Percentiles rank a stretch among this genome's conserved stretches.
Conservation (phyloP, 2,888 invertebrate genomes). For the Chaetoderma sp. region DNA sequence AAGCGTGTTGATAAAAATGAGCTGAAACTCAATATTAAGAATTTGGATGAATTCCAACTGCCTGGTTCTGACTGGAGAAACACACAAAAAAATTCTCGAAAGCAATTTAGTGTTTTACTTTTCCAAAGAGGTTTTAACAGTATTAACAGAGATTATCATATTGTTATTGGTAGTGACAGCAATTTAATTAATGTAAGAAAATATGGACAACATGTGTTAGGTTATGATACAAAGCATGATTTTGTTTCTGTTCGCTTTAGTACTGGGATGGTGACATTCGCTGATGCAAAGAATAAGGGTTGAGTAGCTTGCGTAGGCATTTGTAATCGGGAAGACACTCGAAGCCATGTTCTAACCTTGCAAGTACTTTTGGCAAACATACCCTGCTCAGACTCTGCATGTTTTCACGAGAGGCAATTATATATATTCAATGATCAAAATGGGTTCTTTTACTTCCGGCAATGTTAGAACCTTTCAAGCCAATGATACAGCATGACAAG, state of each 20-base stretch:
- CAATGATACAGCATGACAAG: constrained; percentile 19
- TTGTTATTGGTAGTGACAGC: constrained; percentile 1
- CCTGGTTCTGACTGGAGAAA: constrained; percentile 15
- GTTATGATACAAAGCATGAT: constrained; percentile 9
- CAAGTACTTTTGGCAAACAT: constrained; percentile 8
- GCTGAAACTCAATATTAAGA: background rate
- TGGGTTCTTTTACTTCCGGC: constrained; percentile 4
- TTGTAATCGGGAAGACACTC: constrained; percentile 3
- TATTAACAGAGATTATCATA: constrained; percentile 5
- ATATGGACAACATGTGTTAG: constrained; percentile 7
- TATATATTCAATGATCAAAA: constrained; percentile 12
- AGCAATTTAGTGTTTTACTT: background rate
- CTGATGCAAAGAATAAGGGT: constrained; percentile 9
- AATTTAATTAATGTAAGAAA: background rate
- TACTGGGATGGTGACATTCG: background rate
- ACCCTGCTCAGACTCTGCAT: background rate
- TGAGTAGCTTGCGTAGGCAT: background rate
- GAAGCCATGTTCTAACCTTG: constrained; percentile 1
- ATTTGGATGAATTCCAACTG: background rate
- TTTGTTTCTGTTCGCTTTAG: constrained; percentile 4
- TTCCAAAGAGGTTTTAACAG: constrained; percentile 8
- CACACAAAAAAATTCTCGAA: constrained; percentile 7
- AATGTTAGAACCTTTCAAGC: constrained; percentile 1
- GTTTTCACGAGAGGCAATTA: constrained; percentile 3
- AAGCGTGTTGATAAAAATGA: background rate